Percentiles rank a stretch among this genome's conserved stretches.
These are phyloP conservation scores for Idris sp. DNA, from an alignment of 1,140 invertebrate species.

Conservation along the genomic window DNA sequence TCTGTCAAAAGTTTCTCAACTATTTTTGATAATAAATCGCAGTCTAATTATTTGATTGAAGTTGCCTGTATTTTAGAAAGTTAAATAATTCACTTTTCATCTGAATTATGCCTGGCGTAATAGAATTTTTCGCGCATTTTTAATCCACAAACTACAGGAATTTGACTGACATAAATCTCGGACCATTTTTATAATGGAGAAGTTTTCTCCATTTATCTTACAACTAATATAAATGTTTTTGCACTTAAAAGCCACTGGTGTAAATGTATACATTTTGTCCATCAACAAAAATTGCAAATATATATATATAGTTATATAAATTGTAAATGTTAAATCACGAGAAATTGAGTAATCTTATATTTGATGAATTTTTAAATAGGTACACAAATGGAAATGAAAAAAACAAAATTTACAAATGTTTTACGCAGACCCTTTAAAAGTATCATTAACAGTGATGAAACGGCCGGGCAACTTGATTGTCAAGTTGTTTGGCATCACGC, in stretches of 20 bases:
- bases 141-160: neutral
- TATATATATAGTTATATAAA: too few relatives aligned
- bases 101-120: slow-evolving; percentile 7
- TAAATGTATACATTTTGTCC: too few relatives aligned
- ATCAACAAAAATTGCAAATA: too few relatives aligned
- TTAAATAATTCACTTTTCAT: slow-evolving; percentile 18
- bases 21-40: slow-evolving; percentile 7
- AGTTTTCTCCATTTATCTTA: too few relatives aligned
- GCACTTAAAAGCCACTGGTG: too few relatives aligned
- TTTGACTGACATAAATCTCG: slow-evolving; percentile 2
- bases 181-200: neutral
- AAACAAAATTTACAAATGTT: too few relatives aligned
- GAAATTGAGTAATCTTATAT: slow-evolving; percentile 13
- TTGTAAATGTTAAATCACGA: slow-evolving; percentile 16
- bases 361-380: slow-evolving; percentile 10
- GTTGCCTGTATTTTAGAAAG: slow-evolving; percentile 14
- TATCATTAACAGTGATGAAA: slow-evolving; percentile 23
- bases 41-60: slow-evolving; percentile 12
- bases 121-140: slow-evolving; percentile 4
- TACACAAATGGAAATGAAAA: neutral
- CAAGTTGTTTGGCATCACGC: slow-evolving; percentile 8
- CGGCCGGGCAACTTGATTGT: slow-evolving; percentile 12
- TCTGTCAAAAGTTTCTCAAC: neutral
- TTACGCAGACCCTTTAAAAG: slow-evolving; percentile 13
- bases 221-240: too few relatives aligned